phyloP scores from a whole-genome alignment of 2,113 vertebrate species.

The Vulpes vulpes region DNA sequence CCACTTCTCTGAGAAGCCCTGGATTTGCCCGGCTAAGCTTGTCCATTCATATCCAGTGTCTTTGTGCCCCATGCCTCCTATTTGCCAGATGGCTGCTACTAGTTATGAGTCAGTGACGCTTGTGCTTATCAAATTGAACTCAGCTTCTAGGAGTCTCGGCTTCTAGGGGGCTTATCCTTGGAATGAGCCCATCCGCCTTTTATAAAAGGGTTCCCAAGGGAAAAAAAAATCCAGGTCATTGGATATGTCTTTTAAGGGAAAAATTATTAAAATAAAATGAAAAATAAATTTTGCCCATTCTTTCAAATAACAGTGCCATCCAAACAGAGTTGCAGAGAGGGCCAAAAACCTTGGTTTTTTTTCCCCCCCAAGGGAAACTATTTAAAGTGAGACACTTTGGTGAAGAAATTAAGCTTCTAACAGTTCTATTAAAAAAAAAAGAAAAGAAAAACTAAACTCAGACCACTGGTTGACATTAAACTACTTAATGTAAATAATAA shows the following conservation, averaged over 20 bases:
- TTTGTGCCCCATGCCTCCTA: not conserved
- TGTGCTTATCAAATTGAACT: slow-evolving; percentile 18
- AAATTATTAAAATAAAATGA: slow-evolving; percentile 8
- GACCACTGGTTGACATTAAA: not conserved
- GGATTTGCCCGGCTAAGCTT: not conserved
- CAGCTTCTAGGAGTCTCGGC: not conserved
- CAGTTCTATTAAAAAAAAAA: not conserved
- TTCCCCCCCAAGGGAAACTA: not conserved
- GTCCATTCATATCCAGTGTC: not conserved
- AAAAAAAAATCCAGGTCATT: not conserved
- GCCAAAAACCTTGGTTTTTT: not conserved
- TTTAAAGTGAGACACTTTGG: slow-evolving; percentile 18
- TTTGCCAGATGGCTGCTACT: slow-evolving; percentile 36
- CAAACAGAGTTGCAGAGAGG: not conserved
- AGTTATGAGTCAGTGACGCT: not conserved
- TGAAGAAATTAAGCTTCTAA: not conserved
- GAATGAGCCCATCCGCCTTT: not conserved
- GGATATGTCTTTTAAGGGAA: slow-evolving; percentile 22
- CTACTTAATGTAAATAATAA: not conserved
- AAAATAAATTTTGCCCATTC: not conserved
- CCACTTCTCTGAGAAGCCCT: not conserved
- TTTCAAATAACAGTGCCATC: slow-evolving; percentile 45
- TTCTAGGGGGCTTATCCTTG: not conserved
- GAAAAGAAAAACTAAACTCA: not conserved
- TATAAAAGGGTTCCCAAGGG: not conserved